phyloP scores from a whole-genome alignment of 2,888 invertebrate genomes.

The Anagyrus pseudococci region DNA sequence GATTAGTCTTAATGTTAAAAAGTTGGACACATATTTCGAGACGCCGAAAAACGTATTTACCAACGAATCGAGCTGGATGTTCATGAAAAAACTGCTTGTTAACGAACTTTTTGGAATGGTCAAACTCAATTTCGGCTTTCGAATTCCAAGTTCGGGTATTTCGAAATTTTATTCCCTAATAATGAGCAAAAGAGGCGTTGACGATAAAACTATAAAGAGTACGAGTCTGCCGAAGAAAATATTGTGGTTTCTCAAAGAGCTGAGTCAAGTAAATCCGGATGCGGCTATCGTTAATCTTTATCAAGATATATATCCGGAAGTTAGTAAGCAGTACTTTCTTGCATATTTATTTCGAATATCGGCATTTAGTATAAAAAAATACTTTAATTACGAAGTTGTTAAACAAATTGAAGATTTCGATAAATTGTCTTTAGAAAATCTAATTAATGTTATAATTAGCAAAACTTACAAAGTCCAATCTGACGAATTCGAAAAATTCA shows the following conservation, averaged over 20 bases:
- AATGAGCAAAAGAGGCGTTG: conserved; percentile 43
- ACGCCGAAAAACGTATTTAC: conserved; percentile 18
- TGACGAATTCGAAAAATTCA: conserved; percentile 33
- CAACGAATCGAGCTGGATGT: conserved; percentile 50
- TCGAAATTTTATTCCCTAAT: conserved; percentile 45
- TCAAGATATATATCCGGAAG: conserved; percentile 10
- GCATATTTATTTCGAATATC: conserved; percentile 25
- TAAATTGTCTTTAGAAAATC: conserved; percentile 8
- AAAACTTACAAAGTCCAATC: neutral
- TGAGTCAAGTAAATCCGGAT: conserved; percentile 46
- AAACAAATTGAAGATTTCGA: conserved; percentile 5
- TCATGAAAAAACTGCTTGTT: conserved; percentile 49
- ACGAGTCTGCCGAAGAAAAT: conserved; percentile 42
- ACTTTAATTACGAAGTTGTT: neutral
- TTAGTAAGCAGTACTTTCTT: conserved; percentile 31
- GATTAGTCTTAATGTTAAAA: conserved; percentile 17
- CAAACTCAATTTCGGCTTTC: conserved; percentile 41
- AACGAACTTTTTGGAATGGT: conserved; percentile 48
- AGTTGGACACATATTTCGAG: conserved; percentile 13
- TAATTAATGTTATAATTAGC: neutral
- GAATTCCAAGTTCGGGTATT: conserved; percentile 44
- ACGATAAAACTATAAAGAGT: conserved; percentile 30
- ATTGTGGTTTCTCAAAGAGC: conserved; percentile 52
- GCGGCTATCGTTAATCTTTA: conserved; percentile 41
- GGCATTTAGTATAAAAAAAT: conserved; percentile 17